Base-by-base conservation (phyloP, 23 tunicate species). In the Ascidia mentula region DNA sequence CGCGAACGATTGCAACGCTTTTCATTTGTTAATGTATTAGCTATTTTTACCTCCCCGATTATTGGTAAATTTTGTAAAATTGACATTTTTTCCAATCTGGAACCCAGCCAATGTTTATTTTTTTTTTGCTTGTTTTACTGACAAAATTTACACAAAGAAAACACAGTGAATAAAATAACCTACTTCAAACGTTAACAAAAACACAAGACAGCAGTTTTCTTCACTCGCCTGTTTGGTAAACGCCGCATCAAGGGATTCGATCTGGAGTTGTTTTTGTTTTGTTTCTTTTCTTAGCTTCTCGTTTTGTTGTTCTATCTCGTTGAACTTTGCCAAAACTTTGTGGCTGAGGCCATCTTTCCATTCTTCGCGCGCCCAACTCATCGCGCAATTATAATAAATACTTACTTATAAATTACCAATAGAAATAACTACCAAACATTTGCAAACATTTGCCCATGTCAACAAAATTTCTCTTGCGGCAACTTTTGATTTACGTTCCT, bases 321-420 rank as follows among this genome's bases (percentile, higher is more conserved):
- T 18, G 20, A 87, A 81, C 69, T 87, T 87, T n/a, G 36, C 60
- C 38, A 87, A 36, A 4, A 65, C 92, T 59, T 61, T 81, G 8
- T 81, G 92, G 72, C 36, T 65, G n/a, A 87, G 46, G 3, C 92
- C 92, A 3, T 87, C 86, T 73, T 87, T 87, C 92, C 92, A 87
- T 87, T 87, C 92, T 75, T 87, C 92, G 22, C 59, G 72, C n/a
- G 85, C 92, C 92, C 92, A 87, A 70, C 92, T 87, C 92, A 87
- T 87, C 65, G 12, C 1, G 7, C 22, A 53, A 26, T 9, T 7
- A 26, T 6, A 32, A 6, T 75, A 38, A 6, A 53, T 53, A n/a
- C n/a, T n/a, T n/a, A n/a, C n/a, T n/a, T n/a, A n/a, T 42, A 42
- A 15, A 20, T 53, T 53, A 53, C 65, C 28, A 53, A 26, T 20